phyloP scores from a whole-genome alignment of 2,888 invertebrate genomes.

The Thysanoteuthis rhombus region DNA sequence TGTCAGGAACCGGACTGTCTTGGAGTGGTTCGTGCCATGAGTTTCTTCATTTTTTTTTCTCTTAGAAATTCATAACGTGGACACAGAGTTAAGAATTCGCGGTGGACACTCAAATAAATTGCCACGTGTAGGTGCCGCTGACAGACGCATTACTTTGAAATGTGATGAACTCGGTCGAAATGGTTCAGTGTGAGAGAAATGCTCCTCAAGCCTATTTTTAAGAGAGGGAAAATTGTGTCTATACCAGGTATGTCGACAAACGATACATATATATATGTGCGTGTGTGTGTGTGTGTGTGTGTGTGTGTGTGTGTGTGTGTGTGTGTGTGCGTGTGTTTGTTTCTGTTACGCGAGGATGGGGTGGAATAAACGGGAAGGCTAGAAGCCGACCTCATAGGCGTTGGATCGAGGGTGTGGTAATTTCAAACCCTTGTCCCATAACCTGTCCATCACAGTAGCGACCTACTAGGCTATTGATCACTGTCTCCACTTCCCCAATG shows the following conservation, averaged over 20 bases:
- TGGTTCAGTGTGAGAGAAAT: background rate
- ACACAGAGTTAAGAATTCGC: background rate
- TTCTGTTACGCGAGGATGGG: no score
- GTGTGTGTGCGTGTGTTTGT: no score
- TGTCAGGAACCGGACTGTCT: background rate
- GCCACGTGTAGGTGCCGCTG: background rate
- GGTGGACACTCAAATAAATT: background rate
- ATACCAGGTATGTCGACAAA: background rate
- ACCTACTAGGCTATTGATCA: no score
- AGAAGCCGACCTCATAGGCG: no score
- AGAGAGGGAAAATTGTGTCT: background rate
- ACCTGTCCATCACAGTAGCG: no score
- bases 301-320: no score
- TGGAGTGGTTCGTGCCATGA: background rate
- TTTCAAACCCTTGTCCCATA: no score
- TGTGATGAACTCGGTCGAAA: background rate
- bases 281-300: no score
- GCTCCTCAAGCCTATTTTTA: background rate
- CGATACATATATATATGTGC: no score
- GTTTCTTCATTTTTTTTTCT: background rate
- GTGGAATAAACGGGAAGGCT: no score
- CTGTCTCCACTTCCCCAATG: no score
- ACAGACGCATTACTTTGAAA: background rate
- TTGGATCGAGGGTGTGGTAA: no score
- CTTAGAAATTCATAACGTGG: background rate